phyloP scores from a whole-genome alignment of 2,888 invertebrate genomes.

The Rhingia rostrata region DNA sequence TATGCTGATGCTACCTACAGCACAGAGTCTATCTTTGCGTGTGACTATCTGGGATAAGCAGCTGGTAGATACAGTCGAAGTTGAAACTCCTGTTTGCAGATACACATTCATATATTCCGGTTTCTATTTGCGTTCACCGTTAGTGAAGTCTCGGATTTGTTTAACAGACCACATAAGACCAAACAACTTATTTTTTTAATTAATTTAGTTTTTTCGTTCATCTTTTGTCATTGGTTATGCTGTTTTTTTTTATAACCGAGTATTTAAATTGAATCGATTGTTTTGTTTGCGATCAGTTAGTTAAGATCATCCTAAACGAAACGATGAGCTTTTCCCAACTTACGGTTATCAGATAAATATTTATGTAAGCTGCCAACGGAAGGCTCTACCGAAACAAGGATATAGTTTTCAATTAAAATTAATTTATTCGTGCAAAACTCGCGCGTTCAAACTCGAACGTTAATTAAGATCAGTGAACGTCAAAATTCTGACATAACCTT shows the following conservation, averaged over 20 bases:
- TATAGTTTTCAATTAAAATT: slow-evolving; percentile 20
- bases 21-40: background rate
- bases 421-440: background rate
- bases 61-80: slow-evolving; percentile 25
- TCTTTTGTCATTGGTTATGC: slow-evolving; percentile 28
- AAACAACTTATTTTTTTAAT: slow-evolving; percentile 15
- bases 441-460: slow-evolving; percentile 6
- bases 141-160: slow-evolving; percentile 24
- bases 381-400: slow-evolving; percentile 27
- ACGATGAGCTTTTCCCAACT: slow-evolving; percentile 52
- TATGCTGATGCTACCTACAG: too few relatives aligned
- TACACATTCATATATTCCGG: slow-evolving; percentile 24
- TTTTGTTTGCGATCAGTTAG: slow-evolving; percentile 43
- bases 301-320: slow-evolving; percentile 46
- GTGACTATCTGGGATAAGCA: background rate
- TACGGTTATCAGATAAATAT: slow-evolving; percentile 20
- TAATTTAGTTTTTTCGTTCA: slow-evolving; percentile 18
- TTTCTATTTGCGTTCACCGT: slow-evolving; percentile 44
- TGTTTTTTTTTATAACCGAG: slow-evolving; percentile 17
- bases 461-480: background rate
- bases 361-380: slow-evolving; percentile 35
- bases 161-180: background rate
- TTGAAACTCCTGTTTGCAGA: slow-evolving; percentile 35
- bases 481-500: background rate
- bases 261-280: slow-evolving; percentile 49